Evolutionary conservation across 2,113 vertebrate species (phyloP).

Genomic region (Podiceps cristatus): DNA sequence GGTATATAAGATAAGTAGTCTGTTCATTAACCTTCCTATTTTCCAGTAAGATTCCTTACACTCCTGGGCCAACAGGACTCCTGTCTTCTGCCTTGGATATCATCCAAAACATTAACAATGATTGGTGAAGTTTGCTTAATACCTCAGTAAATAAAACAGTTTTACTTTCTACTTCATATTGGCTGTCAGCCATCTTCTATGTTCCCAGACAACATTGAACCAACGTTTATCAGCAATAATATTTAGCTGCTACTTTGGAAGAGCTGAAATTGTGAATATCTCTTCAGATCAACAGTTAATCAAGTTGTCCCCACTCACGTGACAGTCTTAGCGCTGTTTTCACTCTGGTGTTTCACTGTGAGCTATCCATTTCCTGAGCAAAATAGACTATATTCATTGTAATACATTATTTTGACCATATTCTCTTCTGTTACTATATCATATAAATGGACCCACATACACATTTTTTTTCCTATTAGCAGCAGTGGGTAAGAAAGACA

Average conservation of each 20-base stretch:
- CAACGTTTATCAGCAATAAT: not conserved
- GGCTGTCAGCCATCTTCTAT: not conserved
- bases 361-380: not conserved
- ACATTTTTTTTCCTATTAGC: not conserved
- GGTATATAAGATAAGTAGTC: not conserved
- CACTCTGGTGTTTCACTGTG: not conserved
- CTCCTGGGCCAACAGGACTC: not conserved
- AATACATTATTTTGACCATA: not conserved
- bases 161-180: conserved; percentile 18
- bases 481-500: not conserved
- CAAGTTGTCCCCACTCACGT: not conserved
- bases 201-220: not conserved
- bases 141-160: conserved; percentile 26
- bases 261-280: not conserved
- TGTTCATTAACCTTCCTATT: conserved; percentile 15
- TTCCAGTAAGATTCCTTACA: conserved; percentile 13
- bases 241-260: not conserved
- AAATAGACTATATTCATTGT: not conserved
- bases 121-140: conserved; percentile 33
- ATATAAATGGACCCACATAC: not conserved
- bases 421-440: not conserved
- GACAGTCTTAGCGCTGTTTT: not conserved
- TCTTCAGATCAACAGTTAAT: not conserved
- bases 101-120: conserved; percentile 11
- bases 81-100: not conserved